phyloP scores from a whole-genome alignment of 2,888 invertebrate genomes.

The Meliscaeva auricollis region DNA sequence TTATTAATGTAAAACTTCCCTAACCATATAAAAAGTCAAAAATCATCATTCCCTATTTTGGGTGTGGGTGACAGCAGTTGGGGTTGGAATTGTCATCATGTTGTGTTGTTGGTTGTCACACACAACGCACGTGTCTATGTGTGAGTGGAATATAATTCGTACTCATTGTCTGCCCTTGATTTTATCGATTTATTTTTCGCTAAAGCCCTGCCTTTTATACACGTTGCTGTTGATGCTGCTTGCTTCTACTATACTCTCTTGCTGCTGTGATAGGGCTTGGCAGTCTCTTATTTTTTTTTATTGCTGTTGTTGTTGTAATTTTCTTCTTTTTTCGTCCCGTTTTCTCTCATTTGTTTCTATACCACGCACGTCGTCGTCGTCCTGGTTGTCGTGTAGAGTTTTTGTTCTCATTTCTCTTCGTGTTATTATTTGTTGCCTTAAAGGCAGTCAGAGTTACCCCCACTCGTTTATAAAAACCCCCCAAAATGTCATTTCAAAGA shows the following conservation, averaged over 20 bases:
- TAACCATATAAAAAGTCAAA: neutral
- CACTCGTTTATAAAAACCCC: neutral
- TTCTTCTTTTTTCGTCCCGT: constrained; percentile 30
- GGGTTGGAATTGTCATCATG: constrained; percentile 22
- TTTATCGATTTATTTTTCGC: constrained; percentile 82
- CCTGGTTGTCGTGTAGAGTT: constrained; percentile 43
- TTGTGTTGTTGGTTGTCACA: constrained; percentile 28
- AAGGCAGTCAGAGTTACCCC: neutral
- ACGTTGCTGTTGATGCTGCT: constrained; percentile 48
- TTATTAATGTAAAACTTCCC: neutral
- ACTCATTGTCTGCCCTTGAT: constrained; percentile 84
- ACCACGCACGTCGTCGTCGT: constrained; percentile 50
- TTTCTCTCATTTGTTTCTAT: constrained; percentile 59
- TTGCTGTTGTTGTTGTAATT: constrained; percentile 11
- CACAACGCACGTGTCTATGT: constrained; percentile 41
- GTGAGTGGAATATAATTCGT: constrained; percentile 71
- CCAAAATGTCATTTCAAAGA: constrained; percentile 59
- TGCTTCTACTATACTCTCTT: constrained; percentile 34
- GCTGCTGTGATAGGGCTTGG: constrained; percentile 32
- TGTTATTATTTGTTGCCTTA: constrained; percentile 46
- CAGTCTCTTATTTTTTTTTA: constrained; percentile 11
- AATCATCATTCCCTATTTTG: constrained; percentile 9
- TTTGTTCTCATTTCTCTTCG: constrained; percentile 62
- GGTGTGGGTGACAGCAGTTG: constrained; percentile 46
- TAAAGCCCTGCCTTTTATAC: constrained; percentile 67